A percentile compares a stretch with the other conserved stretches of the same genome.
Conservation (phyloP, 2,113 vertebrate species). For the Willisornis vidua region DNA sequence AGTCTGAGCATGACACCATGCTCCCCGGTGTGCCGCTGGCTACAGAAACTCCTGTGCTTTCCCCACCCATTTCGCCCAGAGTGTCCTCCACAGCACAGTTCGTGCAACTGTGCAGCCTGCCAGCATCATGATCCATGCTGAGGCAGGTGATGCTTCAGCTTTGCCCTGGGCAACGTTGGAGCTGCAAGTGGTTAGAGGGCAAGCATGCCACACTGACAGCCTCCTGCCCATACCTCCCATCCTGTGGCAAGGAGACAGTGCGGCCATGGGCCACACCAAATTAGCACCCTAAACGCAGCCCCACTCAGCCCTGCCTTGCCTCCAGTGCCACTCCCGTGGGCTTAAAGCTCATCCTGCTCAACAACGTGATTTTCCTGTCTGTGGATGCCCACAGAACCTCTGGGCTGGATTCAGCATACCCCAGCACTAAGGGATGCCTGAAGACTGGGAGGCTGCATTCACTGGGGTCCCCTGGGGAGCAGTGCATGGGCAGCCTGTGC, state of each 20-base stretch:
- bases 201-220: rapidly evolving
- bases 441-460: rapidly evolving
- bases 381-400: not conserved
- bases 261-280: not conserved
- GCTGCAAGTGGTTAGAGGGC: not conserved
- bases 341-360: not conserved
- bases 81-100: not conserved
- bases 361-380: not conserved
- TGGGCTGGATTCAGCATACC: not conserved
- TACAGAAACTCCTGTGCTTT: constrained; percentile 32
- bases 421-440: not conserved
- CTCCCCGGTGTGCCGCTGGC: not conserved
- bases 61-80: not conserved
- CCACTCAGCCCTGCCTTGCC: not conserved
- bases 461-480: not conserved
- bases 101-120: not conserved
- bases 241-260: rapidly evolving
- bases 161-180: not conserved
- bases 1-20: rapidly evolving
- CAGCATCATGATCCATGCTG: not conserved
- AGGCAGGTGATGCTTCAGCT: not conserved
- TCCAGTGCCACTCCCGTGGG: rapidly evolving
- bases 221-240: rapidly evolving
- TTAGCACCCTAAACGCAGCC: not conserved
- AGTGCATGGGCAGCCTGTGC: rapidly evolving